A percentile compares a stretch with the other conserved stretches of the same genome.
Conservation (phyloP, 2,888 invertebrate species). For the Ephialtes manifestator region DNA sequence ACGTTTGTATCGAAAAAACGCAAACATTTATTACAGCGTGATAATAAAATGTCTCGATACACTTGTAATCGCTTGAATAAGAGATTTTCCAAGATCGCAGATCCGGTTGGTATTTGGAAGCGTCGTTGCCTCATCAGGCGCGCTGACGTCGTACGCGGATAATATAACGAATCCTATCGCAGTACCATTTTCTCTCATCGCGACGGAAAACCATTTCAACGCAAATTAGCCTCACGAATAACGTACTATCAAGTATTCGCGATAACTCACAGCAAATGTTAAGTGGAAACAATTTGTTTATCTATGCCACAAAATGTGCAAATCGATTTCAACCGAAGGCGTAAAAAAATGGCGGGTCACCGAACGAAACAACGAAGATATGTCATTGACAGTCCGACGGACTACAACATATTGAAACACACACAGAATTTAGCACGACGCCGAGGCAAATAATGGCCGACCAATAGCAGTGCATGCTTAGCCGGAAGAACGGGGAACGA, state of each 20-base stretch:
- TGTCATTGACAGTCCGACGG: slow-evolving; percentile 7
- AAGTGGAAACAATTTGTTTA: neutral
- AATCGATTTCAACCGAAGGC: neutral
- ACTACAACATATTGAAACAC: slow-evolving; percentile 5
- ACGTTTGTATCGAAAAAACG: too few relatives aligned
- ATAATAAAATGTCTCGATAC: too few relatives aligned
- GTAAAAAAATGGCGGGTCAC: slow-evolving; percentile 22
- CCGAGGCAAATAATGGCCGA: neutral
- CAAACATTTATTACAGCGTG: too few relatives aligned
- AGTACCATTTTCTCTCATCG: neutral
- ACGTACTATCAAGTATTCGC: neutral
- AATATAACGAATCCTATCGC: neutral
- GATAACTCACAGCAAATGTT: neutral
- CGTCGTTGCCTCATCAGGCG: slow-evolving; percentile 1
- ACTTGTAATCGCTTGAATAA: neutral
- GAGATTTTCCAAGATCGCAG: neutral
- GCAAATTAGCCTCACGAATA: neutral
- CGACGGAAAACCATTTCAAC: neutral
- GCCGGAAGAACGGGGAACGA: slow-evolving; percentile 59
- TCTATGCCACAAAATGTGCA: neutral
- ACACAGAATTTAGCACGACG: neutral
- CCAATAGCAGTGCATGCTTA: slow-evolving; percentile 53
- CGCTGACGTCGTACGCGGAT: neutral
- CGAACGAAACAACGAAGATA: neutral
- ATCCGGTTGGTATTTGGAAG: slow-evolving; percentile 6